These are phyloP conservation scores for Lepus oiostolus DNA, from an alignment of 2,797 vertebrate genomes.

Conservation along the genomic window DNA sequence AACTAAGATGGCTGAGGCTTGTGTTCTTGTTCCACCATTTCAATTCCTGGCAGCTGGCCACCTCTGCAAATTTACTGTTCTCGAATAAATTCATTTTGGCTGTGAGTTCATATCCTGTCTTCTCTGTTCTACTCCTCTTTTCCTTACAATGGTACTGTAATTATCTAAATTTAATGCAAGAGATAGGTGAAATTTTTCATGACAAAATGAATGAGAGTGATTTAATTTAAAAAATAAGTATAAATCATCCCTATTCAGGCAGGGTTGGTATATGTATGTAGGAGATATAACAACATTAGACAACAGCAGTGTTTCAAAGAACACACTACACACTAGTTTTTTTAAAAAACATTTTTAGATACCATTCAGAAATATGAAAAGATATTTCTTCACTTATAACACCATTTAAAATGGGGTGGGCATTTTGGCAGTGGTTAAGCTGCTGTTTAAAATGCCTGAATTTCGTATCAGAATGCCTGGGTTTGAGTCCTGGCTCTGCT, in stretches of 20 bases:
- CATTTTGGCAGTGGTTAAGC: no score
- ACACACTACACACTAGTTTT: neutral
- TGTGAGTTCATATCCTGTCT: no score
- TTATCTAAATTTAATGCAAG: conserved; percentile 48
- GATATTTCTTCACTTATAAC: conserved; percentile 32
- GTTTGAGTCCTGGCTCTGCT: no score
- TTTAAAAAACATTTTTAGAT: neutral
- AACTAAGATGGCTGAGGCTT: no score
- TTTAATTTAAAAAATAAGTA: conserved; percentile 40
- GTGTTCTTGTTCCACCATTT: no score
- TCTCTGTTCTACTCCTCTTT: no score
- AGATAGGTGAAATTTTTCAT: conserved; percentile 16
- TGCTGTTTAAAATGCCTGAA: no score
- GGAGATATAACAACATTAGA: conserved; percentile 48
- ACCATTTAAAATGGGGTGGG: conserved; percentile 13
- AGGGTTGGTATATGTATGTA: neutral
- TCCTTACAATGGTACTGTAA: neutral
- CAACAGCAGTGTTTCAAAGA: conserved; percentile 35
- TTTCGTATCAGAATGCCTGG: no score
- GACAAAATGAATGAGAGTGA: conserved; percentile 33
- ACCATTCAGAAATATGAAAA: neutral
- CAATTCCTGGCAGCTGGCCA: no score
- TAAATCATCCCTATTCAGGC: neutral
- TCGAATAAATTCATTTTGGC: no score
- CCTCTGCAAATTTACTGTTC: no score